These are phyloP conservation scores for Microcebus griseorufus DNA, from an alignment of 2,113 vertebrate genomes.

Conservation along the genomic window DNA sequence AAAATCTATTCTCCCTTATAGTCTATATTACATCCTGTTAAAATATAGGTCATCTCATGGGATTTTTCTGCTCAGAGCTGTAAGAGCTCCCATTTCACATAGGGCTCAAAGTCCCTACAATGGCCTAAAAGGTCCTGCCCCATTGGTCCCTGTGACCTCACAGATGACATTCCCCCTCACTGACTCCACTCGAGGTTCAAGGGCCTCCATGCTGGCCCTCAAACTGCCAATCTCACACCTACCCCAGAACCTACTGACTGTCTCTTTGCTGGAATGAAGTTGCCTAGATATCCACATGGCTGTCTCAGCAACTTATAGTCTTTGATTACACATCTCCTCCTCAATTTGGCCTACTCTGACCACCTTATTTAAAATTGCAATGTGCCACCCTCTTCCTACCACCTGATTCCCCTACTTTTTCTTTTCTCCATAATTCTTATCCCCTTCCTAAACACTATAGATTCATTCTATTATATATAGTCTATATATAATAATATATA, in stretches of 20 bases:
- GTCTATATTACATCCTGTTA: background rate
- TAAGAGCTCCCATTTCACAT: background rate
- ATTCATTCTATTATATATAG: no score
- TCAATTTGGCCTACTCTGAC: background rate
- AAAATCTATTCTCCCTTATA: background rate
- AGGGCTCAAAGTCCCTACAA: background rate
- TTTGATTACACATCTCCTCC: background rate
- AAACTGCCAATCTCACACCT: background rate
- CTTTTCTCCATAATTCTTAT: background rate
- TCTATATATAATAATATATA: background rate
- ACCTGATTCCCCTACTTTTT: background rate
- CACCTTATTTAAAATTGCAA: background rate
- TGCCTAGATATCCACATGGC: background rate
- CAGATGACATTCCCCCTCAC: background rate
- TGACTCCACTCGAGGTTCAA: background rate
- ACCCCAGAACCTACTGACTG: no score
- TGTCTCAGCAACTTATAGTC: background rate
- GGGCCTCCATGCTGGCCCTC: background rate
- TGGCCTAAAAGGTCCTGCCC: background rate
- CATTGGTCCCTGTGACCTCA: background rate
- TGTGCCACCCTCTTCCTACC: background rate
- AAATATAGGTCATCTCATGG: background rate
- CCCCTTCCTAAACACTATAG: background rate
- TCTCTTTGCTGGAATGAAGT: background rate
- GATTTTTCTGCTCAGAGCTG: background rate